Percentiles rank a stretch among this genome's conserved stretches.
Evolutionary conservation across 2,797 vertebrate species (phyloP).

Genomic region (Coluber constrictor): DNA sequence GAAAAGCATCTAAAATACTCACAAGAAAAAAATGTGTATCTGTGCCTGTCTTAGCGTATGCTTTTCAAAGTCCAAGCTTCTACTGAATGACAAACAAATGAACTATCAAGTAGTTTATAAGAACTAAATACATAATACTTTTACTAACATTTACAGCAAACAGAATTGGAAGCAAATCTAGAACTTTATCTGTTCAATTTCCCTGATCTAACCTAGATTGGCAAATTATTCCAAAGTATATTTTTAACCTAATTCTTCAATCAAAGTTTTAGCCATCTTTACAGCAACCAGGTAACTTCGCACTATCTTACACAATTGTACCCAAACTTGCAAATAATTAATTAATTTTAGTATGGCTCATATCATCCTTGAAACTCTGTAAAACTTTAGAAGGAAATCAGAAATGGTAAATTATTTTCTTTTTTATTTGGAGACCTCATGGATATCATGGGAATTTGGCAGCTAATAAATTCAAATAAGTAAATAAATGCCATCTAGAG

Average conservation of each 20-base stretch:
- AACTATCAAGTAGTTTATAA: neutral
- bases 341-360: neutral
- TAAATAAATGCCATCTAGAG: neutral
- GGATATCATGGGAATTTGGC: neutral
- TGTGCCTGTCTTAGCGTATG: neutral
- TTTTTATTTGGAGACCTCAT: neutral
- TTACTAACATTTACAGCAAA: neutral
- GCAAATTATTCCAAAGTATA: neutral
- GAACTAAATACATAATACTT: neutral
- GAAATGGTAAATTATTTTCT: neutral
- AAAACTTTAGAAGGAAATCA: neutral
- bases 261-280: neutral
- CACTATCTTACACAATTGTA: neutral
- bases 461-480: neutral
- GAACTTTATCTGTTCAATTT: neutral
- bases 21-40: constrained; percentile 4
- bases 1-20: constrained; percentile 30
- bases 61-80: constrained; percentile 24
- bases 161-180: neutral
- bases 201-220: neutral
- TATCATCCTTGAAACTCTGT: neutral
- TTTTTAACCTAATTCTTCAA: neutral
- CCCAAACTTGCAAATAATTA: neutral
- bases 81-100: constrained; percentile 18
- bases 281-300: neutral